Percentiles rank a stretch among this genome's conserved stretches.
Evolutionary conservation across 2,797 vertebrate species (phyloP).

Genomic region (Clarias laeviceps): DNA sequence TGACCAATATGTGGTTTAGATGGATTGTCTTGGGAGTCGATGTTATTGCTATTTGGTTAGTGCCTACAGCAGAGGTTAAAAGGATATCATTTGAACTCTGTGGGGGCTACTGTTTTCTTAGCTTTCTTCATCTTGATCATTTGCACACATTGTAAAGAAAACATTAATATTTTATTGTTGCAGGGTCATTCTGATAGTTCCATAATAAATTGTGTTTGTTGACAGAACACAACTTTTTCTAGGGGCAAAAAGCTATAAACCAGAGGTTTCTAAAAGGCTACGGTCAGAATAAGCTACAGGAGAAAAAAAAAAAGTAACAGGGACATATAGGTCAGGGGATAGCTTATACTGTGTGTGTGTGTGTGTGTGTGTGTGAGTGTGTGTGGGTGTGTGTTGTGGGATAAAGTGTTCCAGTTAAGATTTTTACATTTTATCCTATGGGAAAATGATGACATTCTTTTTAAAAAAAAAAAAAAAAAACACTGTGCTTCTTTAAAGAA

Average conservation of each 20-base stretch:
- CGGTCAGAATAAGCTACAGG: not conserved
- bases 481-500: not conserved
- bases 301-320: not conserved
- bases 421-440: not conserved
- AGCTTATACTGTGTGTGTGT: conserved; percentile 43
- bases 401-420: not conserved
- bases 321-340: not conserved
- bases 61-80: conserved; percentile 3
- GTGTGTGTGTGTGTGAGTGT: conserved; percentile 1
- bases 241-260: not conserved
- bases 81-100: not conserved
- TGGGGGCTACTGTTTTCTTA: not conserved
- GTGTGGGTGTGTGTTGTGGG: not conserved
- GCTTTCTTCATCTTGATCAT: not conserved
- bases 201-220: not conserved
- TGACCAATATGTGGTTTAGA: not conserved
- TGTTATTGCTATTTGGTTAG: not conserved
- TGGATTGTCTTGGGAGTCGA: not conserved
- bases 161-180: conserved; percentile 15
- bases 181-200: not conserved
- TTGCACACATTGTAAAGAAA: conserved; percentile 2
- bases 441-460: no score
- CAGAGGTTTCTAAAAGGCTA: not conserved
- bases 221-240: not conserved
- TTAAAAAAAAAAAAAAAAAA: not conserved